Percentiles rank a stretch among this genome's conserved stretches.
phyloP scores from a whole-genome alignment of 2,888 invertebrate genomes.

The Girardia tigrina region DNA sequence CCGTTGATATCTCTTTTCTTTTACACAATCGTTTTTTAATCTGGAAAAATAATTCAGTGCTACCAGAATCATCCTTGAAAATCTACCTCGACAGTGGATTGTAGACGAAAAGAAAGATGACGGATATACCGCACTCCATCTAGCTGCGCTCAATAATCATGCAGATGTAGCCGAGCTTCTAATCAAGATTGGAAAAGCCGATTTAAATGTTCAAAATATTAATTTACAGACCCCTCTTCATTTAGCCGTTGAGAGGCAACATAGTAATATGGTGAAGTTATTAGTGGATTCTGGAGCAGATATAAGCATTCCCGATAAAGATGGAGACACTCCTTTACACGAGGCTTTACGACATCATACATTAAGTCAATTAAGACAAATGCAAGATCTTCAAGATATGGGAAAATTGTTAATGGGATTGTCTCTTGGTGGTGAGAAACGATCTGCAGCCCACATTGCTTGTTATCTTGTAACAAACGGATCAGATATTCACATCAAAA shows the following conservation, averaged over 20 bases:
- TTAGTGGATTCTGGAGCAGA: constrained; percentile 64
- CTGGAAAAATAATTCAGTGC: too few species aligned
- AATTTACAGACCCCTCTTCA: constrained; percentile 64
- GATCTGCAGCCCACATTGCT: constrained; percentile 74
- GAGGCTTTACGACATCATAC: constrained; percentile 89
- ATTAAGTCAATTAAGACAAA: constrained; percentile 75
- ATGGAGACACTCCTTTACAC: constrained; percentile 73
- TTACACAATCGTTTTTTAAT: too few species aligned
- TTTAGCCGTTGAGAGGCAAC: constrained; percentile 84
- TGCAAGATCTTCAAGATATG: constrained; percentile 68
- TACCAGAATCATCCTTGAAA: constrained; percentile 80
- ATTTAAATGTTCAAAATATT: constrained; percentile 85
- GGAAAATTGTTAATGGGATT: constrained; percentile 44
- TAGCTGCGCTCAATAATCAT: constrained; percentile 88
- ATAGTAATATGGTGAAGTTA: constrained; percentile 84
- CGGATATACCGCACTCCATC: constrained; percentile 84
- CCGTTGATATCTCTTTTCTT: too few species aligned
- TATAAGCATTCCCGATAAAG: constrained; percentile 86
- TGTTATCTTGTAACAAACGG: constrained; percentile 88
- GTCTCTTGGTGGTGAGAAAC: constrained; percentile 14
- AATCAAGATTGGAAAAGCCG: constrained; percentile 62
- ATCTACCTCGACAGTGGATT: constrained; percentile 77
- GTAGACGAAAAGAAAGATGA: constrained; percentile 97
- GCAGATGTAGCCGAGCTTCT: constrained; percentile 79
- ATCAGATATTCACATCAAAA: constrained; percentile 78